Conservation (phyloP, 2,113 vertebrate genomes). For the Hypomesus transpacificus region DNA sequence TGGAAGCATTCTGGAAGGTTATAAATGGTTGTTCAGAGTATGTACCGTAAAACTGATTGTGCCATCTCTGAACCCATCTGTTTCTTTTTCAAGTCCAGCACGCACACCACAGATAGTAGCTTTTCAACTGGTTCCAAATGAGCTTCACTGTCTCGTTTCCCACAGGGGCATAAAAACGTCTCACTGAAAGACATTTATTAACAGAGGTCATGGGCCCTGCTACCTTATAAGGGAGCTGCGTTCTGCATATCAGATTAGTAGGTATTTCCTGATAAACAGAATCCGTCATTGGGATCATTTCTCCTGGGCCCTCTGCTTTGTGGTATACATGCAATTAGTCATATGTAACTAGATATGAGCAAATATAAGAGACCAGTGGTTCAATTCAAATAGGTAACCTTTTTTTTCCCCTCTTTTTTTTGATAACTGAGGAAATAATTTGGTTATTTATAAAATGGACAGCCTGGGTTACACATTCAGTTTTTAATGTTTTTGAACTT, state of each 20-base stretch:
- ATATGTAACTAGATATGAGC: background rate
- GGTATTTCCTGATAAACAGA: conserved; percentile 74
- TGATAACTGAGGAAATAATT: background rate
- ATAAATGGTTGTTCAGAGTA: background rate
- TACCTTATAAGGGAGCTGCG: conserved; percentile 50
- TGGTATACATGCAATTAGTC: conserved; percentile 25
- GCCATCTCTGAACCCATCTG: background rate
- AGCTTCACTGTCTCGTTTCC: conserved; percentile 38
- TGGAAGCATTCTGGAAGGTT: no score
- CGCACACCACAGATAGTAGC: conserved; percentile 27
- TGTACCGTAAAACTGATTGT: background rate
- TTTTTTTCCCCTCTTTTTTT: background rate
- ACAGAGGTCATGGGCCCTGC: conserved; percentile 55
- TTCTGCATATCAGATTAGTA: conserved; percentile 62
- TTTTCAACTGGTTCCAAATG: conserved; percentile 12
- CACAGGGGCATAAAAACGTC: conserved; percentile 41
- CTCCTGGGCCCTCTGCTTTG: conserved; percentile 1
- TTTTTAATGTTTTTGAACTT: no score
- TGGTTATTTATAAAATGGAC: no score
- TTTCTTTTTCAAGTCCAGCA: conserved; percentile 5
- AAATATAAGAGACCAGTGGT: background rate
- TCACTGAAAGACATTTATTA: conserved; percentile 57
- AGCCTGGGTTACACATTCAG: no score
- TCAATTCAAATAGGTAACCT: background rate
- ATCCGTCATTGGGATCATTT: conserved; percentile 44